Evolutionary conservation across 1,140 invertebrate species (phyloP).

Genomic region (Panulirus ornatus): DNA sequence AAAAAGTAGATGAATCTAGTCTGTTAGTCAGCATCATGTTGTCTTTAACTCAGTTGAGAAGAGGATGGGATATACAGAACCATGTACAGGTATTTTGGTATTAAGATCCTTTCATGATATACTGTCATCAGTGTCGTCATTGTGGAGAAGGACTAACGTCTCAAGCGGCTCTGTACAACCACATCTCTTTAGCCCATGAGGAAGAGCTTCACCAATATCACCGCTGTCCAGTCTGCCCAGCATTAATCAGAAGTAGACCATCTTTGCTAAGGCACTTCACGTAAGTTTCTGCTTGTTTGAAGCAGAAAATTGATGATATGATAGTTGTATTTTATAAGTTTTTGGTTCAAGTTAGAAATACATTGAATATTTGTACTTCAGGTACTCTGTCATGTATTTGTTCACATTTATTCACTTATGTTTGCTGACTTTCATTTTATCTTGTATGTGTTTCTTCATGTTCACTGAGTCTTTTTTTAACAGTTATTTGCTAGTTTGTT

Average conservation of each 20-base stretch:
- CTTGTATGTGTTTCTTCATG: neutral
- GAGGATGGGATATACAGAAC: no score
- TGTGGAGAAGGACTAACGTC: conserved; percentile 18
- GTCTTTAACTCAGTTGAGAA: no score
- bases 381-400: neutral
- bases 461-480: no score
- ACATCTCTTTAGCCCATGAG: neutral
- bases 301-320: no score
- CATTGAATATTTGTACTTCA: no score
- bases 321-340: no score
- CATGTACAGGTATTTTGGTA: no score
- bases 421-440: neutral
- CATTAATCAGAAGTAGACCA: neutral
- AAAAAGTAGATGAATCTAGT: no score
- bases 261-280: neutral
- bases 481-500: no score
- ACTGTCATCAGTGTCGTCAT: neutral
- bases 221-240: neutral
- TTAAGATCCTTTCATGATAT: no score
- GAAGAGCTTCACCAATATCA: conserved; percentile 15
- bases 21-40: no score
- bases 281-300: neutral
- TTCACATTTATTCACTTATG: neutral
- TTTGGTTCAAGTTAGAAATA: no score
- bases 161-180: neutral